phyloP scores from a whole-genome alignment of 2,888 invertebrate species.

The Conistra vaccinii region DNA sequence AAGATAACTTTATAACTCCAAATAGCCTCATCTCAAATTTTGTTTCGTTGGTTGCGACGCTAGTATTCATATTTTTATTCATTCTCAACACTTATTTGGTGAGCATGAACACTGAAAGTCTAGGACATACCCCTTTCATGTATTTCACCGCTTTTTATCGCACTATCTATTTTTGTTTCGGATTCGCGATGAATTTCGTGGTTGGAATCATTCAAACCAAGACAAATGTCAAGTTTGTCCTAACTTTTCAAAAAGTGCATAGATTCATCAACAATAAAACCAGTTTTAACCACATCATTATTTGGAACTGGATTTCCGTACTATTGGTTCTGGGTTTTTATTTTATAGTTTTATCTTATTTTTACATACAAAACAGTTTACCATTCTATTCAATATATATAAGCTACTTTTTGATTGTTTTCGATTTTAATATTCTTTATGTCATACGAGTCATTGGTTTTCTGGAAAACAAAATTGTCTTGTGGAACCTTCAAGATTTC shows the following conservation, averaged over 20 bases:
- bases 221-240: background rate
- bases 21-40: background rate
- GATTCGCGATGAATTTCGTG: constrained; percentile 7
- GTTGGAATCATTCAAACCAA: background rate
- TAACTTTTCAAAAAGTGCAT: constrained; percentile 24
- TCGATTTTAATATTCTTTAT: too few species aligned
- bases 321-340: background rate
- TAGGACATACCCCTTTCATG: background rate
- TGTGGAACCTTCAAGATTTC: background rate
- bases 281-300: background rate
- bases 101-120: too few species aligned
- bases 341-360: background rate
- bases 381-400: background rate
- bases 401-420: background rate
- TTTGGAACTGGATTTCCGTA: constrained; percentile 22
- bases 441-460: background rate
- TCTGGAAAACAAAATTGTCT: constrained; percentile 18
- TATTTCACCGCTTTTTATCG: background rate
- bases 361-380: background rate
- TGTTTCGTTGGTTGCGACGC: constrained; percentile 1
- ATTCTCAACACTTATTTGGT: background rate
- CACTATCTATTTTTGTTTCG: background rate
- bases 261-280: constrained; percentile 8
- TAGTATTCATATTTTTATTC: background rate
- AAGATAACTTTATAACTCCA: too few species aligned